These are phyloP conservation scores for Barnardius zonarius DNA, from an alignment of 2,113 vertebrate genomes.

Conservation along the genomic window DNA sequence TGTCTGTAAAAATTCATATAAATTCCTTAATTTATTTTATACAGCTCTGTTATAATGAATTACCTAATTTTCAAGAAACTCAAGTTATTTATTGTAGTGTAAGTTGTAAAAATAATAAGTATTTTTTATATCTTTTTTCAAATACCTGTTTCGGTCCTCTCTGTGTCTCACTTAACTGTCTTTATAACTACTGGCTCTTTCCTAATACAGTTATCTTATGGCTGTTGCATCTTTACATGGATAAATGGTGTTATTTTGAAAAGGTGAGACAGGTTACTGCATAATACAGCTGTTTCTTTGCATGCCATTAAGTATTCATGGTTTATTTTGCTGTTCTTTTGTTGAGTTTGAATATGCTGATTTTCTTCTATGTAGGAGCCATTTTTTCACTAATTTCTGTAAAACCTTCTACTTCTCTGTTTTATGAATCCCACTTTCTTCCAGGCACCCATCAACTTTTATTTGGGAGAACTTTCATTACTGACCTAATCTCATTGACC, in stretches of 20 bases:
- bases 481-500: not conserved
- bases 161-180: not conserved
- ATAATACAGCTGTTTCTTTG: not conserved
- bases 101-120: not conserved
- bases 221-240: not conserved
- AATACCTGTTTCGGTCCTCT: not conserved
- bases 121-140: not conserved
- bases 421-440: not conserved
- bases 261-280: not conserved
- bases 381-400: not conserved
- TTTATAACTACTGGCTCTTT: not conserved
- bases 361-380: not conserved
- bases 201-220: not conserved
- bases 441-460: not conserved
- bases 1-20: too few species aligned
- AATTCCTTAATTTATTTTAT: not conserved
- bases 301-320: not conserved
- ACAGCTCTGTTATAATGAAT: not conserved
- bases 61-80: not conserved
- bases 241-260: constrained; percentile 2
- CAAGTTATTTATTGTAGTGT: not conserved
- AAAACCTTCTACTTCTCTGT: not conserved
- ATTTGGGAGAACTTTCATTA: not conserved
- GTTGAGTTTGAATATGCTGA: not conserved
- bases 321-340: not conserved